Percentiles rank a stretch among this genome's conserved stretches.
Evolutionary conservation across 2,797 vertebrate species (phyloP).

Genomic region (Phaenicophaeus curvirostris): DNA sequence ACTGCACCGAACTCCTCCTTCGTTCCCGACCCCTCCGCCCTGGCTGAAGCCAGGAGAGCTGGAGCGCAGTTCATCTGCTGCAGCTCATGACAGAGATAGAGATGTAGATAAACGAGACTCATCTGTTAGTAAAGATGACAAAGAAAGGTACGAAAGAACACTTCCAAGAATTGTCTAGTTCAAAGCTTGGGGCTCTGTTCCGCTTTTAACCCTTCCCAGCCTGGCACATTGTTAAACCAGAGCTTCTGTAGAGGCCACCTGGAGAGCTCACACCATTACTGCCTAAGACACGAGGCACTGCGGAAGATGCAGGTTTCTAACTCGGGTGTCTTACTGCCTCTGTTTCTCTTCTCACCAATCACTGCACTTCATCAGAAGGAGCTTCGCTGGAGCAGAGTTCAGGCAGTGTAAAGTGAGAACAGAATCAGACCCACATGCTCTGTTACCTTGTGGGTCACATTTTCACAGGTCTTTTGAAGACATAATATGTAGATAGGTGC

Average conservation of each 20-base stretch:
- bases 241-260: constrained; percentile 6
- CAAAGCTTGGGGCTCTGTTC: constrained; percentile 67
- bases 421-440: neutral
- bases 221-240: constrained; percentile 53
- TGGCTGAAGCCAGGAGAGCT: constrained; percentile 97
- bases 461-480: neutral
- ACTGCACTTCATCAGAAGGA: neutral
- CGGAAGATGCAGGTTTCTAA: neutral
- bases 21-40: constrained; percentile 97
- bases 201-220: constrained; percentile 72
- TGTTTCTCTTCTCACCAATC: constrained; percentile 31
- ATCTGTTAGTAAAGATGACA: constrained; percentile 91
- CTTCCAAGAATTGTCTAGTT: constrained; percentile 72
- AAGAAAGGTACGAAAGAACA: constrained; percentile 90
- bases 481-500: neutral
- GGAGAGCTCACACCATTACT: neutral
- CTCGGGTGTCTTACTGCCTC: neutral
- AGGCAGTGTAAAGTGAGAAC: constrained; percentile 7
- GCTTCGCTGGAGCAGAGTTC: neutral
- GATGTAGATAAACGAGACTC: constrained; percentile 93
- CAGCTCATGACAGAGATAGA: constrained; percentile 92
- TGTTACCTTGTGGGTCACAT: neutral
- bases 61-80: constrained; percentile 91
- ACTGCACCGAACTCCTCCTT: constrained; percentile 95
- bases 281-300: fast-evolving